These are phyloP conservation scores for Ametastegia equiseti DNA, from an alignment of 2,888 invertebrate species.

Conservation along the genomic window DNA sequence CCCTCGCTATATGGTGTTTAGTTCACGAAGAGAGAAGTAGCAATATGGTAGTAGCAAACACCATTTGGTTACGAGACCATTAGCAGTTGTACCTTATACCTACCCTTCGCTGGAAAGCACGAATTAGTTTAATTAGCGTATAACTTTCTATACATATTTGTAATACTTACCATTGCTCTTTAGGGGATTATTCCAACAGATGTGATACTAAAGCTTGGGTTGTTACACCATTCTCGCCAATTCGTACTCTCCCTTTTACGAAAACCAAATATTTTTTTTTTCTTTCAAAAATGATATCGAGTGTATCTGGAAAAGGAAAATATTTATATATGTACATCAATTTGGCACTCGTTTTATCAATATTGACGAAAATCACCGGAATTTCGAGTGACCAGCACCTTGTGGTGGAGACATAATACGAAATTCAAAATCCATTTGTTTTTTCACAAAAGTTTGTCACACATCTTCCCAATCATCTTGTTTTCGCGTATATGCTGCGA, in stretches of 20 bases:
- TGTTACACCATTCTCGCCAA: neutral
- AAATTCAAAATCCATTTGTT: too few species aligned
- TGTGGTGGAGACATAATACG: too few species aligned
- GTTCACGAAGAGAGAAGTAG: conserved; percentile 7
- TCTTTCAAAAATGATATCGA: too few species aligned
- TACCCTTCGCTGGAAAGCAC: neutral
- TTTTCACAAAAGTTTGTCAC: too few species aligned
- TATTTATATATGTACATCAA: too few species aligned
- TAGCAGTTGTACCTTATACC: conserved; percentile 7
- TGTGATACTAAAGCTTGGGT: neutral
- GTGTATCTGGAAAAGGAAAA: too few species aligned
- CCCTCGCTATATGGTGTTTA: neutral
- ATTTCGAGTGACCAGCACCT: too few species aligned
- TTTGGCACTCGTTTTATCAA: too few species aligned
- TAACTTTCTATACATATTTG: conserved; percentile 15
- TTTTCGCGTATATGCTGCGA: too few species aligned
- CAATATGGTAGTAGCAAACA: conserved; percentile 32
- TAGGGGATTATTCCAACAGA: neutral
- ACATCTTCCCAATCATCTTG: too few species aligned
- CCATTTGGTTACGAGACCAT: conserved; percentile 39
- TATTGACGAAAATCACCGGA: too few species aligned
- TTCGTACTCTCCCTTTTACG: neutral
- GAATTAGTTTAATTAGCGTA: conserved; percentile 29
- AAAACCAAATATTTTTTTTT: too few species aligned
- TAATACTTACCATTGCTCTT: conserved; percentile 9